Percentiles rank a stretch among this genome's conserved stretches.
phyloP scores from a whole-genome alignment of 2,113 vertebrate genomes.

The Epinephelus cyanopodus region DNA sequence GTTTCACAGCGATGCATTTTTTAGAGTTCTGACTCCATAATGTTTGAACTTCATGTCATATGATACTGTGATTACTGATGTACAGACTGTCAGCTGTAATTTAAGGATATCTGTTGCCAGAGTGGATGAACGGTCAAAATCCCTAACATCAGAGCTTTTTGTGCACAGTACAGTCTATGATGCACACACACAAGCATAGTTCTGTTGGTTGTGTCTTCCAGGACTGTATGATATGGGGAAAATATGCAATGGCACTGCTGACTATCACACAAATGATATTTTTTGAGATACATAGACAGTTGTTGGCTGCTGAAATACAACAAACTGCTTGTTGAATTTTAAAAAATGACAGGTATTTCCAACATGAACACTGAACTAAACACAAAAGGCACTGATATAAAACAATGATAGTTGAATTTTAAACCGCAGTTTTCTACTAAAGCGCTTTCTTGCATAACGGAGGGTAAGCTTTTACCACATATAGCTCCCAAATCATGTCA shows the following conservation, averaged over 20 bases:
- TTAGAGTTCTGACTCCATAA: neutral
- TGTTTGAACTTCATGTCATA: neutral
- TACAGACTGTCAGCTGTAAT: constrained; percentile 7
- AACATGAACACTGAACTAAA: no score
- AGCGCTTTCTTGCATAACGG: neutral
- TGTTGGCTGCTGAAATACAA: no score
- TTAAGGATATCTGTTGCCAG: neutral
- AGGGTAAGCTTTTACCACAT: neutral
- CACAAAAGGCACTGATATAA: no score
- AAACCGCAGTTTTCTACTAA: no score
- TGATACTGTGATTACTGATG: neutral
- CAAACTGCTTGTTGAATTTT: no score
- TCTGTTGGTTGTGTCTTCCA: neutral
- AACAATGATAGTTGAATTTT: no score
- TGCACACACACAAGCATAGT: neutral
- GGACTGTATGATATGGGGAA: no score
- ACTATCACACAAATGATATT: no score
- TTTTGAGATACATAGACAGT: no score
- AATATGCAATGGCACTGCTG: no score
- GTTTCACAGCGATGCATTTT: neutral
- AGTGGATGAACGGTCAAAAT: neutral
- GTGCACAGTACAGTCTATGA: neutral
- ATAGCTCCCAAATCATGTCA: neutral
- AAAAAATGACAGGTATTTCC: no score
- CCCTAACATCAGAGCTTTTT: neutral